phyloP scores from a whole-genome alignment of 2,888 invertebrate genomes.

The Hartigia nigra region DNA sequence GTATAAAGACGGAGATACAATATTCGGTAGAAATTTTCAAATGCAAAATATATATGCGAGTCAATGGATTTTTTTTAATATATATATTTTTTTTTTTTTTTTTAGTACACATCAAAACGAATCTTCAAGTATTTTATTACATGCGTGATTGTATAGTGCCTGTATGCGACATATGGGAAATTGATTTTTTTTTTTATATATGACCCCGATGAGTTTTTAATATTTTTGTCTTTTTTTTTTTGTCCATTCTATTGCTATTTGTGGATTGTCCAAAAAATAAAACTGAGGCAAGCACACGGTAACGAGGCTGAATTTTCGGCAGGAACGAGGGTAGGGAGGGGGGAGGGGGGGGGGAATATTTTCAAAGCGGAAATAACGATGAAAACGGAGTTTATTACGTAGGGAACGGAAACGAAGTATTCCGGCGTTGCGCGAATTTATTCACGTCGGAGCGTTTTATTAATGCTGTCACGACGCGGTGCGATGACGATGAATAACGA shows the following conservation, averaged over 20 bases:
- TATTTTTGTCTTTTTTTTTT: not conserved
- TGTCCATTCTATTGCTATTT: not conserved
- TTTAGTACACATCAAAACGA: not conserved
- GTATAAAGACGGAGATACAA: no score
- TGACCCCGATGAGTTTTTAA: not conserved
- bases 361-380: not conserved
- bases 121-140: not conserved
- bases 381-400: not conserved
- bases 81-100: not conserved
- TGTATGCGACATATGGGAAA: not conserved
- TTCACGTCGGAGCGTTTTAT: not conserved
- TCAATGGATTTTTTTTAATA: no score
- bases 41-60: not conserved
- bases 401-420: not conserved
- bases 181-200: not conserved
- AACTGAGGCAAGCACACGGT: not conserved
- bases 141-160: not conserved
- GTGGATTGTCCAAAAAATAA: not conserved
- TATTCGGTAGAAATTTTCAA: not conserved
- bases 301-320: not conserved
- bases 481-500: not conserved
- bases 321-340: no score
- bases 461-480: not conserved
- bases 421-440: not conserved
- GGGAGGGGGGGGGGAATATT: not conserved